A percentile compares a stretch with the other conserved stretches of the same genome.
phyloP scores from a whole-genome alignment of 92 coral and sea anemone species.

The Anthopleura xanthogrammica region DNA sequence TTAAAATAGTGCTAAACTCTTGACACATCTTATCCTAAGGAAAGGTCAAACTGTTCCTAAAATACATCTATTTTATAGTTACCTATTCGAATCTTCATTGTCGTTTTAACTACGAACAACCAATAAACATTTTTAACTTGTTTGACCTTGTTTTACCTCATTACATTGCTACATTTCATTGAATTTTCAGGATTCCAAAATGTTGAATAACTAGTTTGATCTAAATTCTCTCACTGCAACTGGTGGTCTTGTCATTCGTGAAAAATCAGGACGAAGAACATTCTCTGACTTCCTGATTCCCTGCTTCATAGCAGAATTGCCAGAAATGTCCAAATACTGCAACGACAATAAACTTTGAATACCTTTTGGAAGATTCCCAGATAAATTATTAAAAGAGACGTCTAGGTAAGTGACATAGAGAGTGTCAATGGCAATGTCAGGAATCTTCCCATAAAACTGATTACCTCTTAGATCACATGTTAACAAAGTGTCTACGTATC shows the following conservation, averaged over 20 bases:
- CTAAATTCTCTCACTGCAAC: neutral
- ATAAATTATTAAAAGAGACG: constrained; percentile 44
- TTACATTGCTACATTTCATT: no score
- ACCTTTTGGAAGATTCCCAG: constrained; percentile 47
- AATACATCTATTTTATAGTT: no score
- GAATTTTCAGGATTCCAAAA: no score
- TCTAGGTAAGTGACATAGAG: constrained; percentile 39
- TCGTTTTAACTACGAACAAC: no score
- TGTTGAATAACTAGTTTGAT: no score
- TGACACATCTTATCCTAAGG: no score
- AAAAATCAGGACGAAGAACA: constrained; percentile 29
- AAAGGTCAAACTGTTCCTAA: no score
- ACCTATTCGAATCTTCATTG: no score
- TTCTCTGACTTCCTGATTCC: neutral
- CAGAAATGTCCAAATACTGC: constrained; percentile 58
- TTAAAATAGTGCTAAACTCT: no score
- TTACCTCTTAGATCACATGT: constrained; percentile 49
- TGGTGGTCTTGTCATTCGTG: constrained; percentile 33
- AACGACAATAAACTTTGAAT: constrained; percentile 35
- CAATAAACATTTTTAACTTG: no score
- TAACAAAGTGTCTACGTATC: constrained; percentile 22
- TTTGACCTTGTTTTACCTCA: no score
- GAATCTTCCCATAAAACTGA: constrained; percentile 44
- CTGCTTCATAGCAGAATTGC: constrained; percentile 49
- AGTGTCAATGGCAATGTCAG: constrained; percentile 6